Evolutionary conservation across 1,140 invertebrate species (phyloP).

Genomic region (Nomia melanderi): DNA sequence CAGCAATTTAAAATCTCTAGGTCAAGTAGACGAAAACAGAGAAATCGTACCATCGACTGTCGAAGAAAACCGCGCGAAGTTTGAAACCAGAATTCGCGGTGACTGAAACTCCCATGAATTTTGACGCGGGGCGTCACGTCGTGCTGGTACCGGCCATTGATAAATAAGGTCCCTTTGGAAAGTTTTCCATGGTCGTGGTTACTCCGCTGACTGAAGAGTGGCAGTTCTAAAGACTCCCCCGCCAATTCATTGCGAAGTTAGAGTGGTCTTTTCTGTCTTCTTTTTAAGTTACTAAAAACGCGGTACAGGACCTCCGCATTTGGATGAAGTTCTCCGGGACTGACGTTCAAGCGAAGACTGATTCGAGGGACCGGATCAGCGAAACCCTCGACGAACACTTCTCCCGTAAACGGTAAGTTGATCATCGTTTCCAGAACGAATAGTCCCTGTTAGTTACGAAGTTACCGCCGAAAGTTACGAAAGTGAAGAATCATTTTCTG

Average conservation of each 20-base stretch:
- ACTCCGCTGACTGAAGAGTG: constrained; percentile 9
- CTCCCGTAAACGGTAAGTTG: background rate
- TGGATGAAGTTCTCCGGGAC: background rate
- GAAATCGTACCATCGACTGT: too few species aligned
- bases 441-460: too few species aligned
- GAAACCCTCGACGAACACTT: background rate
- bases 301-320: background rate
- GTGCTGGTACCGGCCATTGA: background rate
- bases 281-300: constrained; percentile 7
- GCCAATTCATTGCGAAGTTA: constrained; percentile 1
- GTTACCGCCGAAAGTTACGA: too few species aligned
- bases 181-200: constrained; percentile 10
- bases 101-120: background rate
- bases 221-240: constrained; percentile 16
- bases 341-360: background rate
- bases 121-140: background rate
- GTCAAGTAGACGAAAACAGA: too few species aligned
- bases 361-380: background rate
- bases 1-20: too few species aligned
- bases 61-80: constrained; percentile 16
- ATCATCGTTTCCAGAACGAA: background rate
- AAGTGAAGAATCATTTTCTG: too few species aligned
- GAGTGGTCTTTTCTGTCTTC: background rate
- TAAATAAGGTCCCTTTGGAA: constrained; percentile 15
- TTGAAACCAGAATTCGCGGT: background rate